phyloP scores from a whole-genome alignment of 2,113 vertebrate species.

The Misgurnus anguillicaudatus region DNA sequence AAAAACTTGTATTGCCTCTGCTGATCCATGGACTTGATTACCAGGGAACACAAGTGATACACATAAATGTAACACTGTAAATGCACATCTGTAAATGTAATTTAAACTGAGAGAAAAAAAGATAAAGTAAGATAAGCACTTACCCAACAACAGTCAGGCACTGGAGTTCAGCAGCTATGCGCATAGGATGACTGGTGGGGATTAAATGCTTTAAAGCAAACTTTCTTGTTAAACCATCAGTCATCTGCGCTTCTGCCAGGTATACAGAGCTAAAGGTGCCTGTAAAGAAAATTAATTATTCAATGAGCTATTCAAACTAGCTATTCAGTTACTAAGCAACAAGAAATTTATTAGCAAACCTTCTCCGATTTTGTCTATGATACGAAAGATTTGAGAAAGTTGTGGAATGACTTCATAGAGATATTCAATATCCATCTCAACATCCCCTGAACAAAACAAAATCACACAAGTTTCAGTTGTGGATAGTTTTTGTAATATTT shows the following conservation, averaged over 20 bases:
- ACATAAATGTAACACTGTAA: no score
- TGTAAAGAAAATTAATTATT: slow-evolving; percentile 56
- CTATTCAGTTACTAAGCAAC: background rate
- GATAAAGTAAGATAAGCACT: slow-evolving; percentile 15
- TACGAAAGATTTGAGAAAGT: slow-evolving; percentile 84
- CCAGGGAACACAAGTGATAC: no score
- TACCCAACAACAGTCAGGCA: slow-evolving; percentile 94
- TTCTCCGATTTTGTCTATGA: slow-evolving; percentile 94
- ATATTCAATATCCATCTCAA: slow-evolving; percentile 84
- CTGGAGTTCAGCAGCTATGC: slow-evolving; percentile 96
- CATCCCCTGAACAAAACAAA: slow-evolving; percentile 67
- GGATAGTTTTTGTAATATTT: background rate
- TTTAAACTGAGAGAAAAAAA: no score
- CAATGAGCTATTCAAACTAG: no score
- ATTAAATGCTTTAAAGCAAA: slow-evolving; percentile 96
- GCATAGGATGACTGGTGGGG: slow-evolving; percentile 93
- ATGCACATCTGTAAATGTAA: no score
- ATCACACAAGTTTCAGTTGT: background rate
- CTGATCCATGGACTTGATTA: no score
- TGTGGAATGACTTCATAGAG: slow-evolving; percentile 91
- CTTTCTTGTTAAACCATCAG: slow-evolving; percentile 80
- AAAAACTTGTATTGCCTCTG: no score
- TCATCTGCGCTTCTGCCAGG: slow-evolving; percentile 86
- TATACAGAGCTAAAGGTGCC: slow-evolving; percentile 98
- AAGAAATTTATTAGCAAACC: slow-evolving; percentile 68